Percentiles rank a stretch among this genome's conserved stretches.
phyloP scores from a whole-genome alignment of 2,113 vertebrate species.

The Notothenia rossii region DNA sequence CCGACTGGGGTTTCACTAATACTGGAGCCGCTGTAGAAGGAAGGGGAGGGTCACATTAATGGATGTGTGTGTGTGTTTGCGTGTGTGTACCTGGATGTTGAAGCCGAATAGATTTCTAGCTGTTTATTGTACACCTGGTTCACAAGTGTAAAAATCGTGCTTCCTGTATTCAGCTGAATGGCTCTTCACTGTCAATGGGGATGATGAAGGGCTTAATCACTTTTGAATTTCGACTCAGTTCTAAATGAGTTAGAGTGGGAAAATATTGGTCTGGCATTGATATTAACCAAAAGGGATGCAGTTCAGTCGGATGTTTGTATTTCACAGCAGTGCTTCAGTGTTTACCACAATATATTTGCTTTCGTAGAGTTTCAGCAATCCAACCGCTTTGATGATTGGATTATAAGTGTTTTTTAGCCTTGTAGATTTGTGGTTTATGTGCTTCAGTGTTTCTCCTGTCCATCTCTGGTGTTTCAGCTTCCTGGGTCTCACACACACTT shows the following conservation, averaged over 20 bases:
- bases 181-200: not conserved
- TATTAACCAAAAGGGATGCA: not conserved
- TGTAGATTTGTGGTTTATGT: too few species aligned
- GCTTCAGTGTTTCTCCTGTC: too few species aligned
- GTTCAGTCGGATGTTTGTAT: not conserved
- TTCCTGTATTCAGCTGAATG: constrained; percentile 1
- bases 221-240: constrained; percentile 17
- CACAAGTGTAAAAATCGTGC: not conserved
- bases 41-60: constrained; percentile 56
- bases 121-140: not conserved
- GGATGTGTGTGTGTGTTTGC: constrained; percentile 41
- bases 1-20: constrained; percentile 69
- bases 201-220: constrained; percentile 40
- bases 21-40: constrained; percentile 59
- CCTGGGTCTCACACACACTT: too few species aligned
- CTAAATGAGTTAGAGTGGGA: constrained; percentile 1
- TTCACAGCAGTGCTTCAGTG: too few species aligned
- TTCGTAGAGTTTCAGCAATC: too few species aligned
- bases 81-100: constrained; percentile 25
- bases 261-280: not conserved
- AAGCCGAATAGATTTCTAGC: constrained; percentile 37
- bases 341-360: too few species aligned
- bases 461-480: too few species aligned
- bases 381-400: too few species aligned
- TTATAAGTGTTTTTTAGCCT: too few species aligned